Base-by-base conservation (phyloP, 2,797 vertebrate species). In the Rhabdophis nuchalis region DNA sequence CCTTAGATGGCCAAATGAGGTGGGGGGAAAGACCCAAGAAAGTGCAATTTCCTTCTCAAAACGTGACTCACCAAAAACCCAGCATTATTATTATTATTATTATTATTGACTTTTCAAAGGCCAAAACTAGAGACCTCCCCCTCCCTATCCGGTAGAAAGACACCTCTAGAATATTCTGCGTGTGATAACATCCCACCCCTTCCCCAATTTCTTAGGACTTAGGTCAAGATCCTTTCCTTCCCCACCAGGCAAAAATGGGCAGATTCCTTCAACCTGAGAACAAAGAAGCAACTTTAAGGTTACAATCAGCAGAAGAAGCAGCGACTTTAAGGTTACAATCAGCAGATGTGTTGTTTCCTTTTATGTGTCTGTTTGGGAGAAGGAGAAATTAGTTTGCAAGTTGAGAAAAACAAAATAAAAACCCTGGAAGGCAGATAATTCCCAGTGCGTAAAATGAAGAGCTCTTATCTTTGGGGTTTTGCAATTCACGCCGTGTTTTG, bases 241-340 rank as follows among this genome's bases (percentile, higher is more conserved):
- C 32, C 32, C 9, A 20, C 68, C 68, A 8, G n/a, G 53, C 27
- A 16, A 54, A 58, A 16, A 16, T 16, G 3, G 27, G 18, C 52
- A 95, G 93, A 87, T 95, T 95, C 95, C 94, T 93, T 96, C 95
- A 94, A 92, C 93, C 54, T 77, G 92, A 94, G 95, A 95, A 96
- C 94, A 93, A 93, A 95, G 94, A 95, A 25, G 36, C 46, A 61
- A 23, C 36, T 16, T 91, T 29, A 29, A 25, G 2, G 92, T 94
- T 92, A 94, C 91, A 94, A 93, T 93, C 93, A 89, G 25, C 0
- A 57, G 32, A 88, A n/a, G n/a, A n/a, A n/a, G n/a, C n/a, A n/a
- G n/a, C n/a, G n/a, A n/a, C n/a, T 46, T 91, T 29, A 29, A 25
- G 2, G 92, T 94, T 92, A 94, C 91, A 94, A 93, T 93, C 93